Base-by-base conservation (phyloP, 2,797 vertebrate species). In the Thripadectes ignobilis region DNA sequence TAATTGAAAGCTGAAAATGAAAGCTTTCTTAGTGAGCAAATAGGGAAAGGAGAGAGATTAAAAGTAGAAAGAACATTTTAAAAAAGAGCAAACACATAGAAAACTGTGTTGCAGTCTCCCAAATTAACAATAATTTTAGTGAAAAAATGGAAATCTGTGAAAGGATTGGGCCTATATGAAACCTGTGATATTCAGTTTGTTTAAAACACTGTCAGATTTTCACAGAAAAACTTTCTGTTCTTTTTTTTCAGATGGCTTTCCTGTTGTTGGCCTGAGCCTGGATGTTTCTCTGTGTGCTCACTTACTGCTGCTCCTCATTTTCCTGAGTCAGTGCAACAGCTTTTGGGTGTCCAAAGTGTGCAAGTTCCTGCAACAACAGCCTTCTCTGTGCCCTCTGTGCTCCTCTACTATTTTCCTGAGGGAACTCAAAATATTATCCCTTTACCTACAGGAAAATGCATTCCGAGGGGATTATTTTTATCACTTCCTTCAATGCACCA, bases 321-420 rank as follows among this genome's bases (percentile, higher is more conserved):
- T 55, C 72, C 32, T 26, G 20, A 72, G 30, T 66, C 1, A 7
- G 3, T 21, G 51, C 52, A 27, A 22, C 24, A 62, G 51, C 8
- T 57, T 66, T 22, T 2, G 18, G 34, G 22, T 41, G 48, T 45
- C 12, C 4, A 2, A n/a, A 17, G 6, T 0, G 9, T 6, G 7
- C 1, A 10, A 93, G 46, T 10, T 34, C 51, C 61, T 46, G 45
- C 62, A 59, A 3, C 27, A 36, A 8, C 11, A 32, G 19, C 77
- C 54, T 45, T 3, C 7, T 10, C 38, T 6, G 16, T 8, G 32
- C 15, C 43, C 52, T 58, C 32, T 27, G 18, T 19, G 48, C 52
- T 58, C 66, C 34, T 11, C 16, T 5, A 0, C 19, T 7, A 1
- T 36, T 69, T 26, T 52, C 71, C 45, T 10, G 21, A 14, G n/a